phyloP scores from a whole-genome alignment of 2,113 vertebrate species.

The Amblyornis subalaris region DNA sequence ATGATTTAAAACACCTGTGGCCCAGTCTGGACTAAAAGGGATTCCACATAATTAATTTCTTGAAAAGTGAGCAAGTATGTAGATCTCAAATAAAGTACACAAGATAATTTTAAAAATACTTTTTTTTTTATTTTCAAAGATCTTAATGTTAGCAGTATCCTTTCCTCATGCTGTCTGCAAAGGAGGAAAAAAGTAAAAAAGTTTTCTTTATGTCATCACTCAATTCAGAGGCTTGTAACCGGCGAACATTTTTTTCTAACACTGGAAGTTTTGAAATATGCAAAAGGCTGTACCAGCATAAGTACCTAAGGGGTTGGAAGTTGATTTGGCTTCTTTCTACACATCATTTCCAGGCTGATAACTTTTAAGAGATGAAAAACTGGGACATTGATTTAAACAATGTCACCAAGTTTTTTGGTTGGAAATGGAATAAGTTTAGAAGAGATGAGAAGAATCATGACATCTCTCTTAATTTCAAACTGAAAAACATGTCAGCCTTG shows the following conservation, averaged over 20 bases:
- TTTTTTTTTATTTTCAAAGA: not conserved
- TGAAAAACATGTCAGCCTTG: not conserved
- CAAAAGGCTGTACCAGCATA: not conserved
- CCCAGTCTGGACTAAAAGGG: not conserved
- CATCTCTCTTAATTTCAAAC: not conserved
- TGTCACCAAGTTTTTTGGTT: rapidly evolving
- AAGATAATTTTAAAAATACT: not conserved
- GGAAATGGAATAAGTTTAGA: not conserved
- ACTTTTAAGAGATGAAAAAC: not conserved
- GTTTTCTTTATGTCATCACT: not conserved
- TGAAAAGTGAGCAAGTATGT: not conserved
- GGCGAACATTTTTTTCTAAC: not conserved
- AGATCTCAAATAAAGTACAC: not conserved
- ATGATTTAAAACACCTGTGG: not conserved
- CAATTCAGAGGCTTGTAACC: not conserved
- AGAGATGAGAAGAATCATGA: not conserved
- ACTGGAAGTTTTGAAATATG: not conserved
- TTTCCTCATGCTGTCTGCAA: not conserved
- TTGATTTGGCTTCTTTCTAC: not conserved
- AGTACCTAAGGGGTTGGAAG: not conserved
- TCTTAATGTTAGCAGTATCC: not conserved
- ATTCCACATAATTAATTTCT: not conserved
- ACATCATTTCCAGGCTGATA: not conserved
- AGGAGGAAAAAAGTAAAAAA: not conserved
- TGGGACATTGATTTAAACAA: not conserved